phyloP scores from a whole-genome alignment of 1,140 invertebrate genomes.

The Drosophila repletoides region DNA sequence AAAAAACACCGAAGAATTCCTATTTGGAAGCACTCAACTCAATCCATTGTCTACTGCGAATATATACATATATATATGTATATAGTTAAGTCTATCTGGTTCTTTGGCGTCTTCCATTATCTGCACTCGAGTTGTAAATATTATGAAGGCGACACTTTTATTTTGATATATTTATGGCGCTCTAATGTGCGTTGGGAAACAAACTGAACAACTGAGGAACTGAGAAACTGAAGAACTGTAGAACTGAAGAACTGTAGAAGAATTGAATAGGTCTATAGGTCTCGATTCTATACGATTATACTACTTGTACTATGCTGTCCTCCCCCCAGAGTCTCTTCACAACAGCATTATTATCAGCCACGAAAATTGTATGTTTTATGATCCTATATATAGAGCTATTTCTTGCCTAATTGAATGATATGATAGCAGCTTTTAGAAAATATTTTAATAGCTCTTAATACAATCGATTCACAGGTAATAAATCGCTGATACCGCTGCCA shows the following conservation, averaged over 20 bases:
- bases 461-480: conserved; percentile 75
- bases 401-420: conserved; percentile 80
- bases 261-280: conserved; percentile 19
- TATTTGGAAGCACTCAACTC: not conserved
- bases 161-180: conserved; percentile 75
- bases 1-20: too few species aligned
- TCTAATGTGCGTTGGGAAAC: conserved; percentile 61
- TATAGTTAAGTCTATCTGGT: conserved; percentile 45
- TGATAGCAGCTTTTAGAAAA: conserved; percentile 77
- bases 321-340: conserved; percentile 55
- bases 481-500: conserved; percentile 61
- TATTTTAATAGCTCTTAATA: conserved; percentile 81
- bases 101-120: conserved; percentile 55
- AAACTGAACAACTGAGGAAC: too few species aligned
- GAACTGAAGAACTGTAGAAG: too few species aligned
- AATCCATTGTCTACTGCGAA: conserved; percentile 60
- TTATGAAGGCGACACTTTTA: conserved; percentile 69
- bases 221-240: too few species aligned
- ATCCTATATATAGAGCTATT: conserved; percentile 71
- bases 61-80: conserved; percentile 39
- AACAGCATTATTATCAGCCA: conserved; percentile 50
- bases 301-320: not conserved
- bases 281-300: not conserved
- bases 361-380: conserved; percentile 72
- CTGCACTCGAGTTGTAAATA: conserved; percentile 59